Base-by-base conservation (phyloP, 2,113 vertebrate species). In the Camelus dromedarius region DNA sequence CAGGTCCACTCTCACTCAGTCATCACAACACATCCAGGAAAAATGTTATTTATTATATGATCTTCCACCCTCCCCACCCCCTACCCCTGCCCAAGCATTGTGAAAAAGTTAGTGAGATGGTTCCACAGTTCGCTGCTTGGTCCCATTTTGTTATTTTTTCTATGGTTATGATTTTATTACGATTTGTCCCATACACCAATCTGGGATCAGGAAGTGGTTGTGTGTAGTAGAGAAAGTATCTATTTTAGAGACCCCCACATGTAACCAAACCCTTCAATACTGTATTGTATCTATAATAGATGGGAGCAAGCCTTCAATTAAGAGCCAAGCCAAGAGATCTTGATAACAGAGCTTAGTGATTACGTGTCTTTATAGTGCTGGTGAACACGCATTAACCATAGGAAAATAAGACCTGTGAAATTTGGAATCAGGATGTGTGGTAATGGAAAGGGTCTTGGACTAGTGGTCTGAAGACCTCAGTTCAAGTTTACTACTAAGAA, bases 251-350 rank as follows among this genome's bases (percentile, higher is more conserved):
- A 96, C 14, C 2, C 58, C 85, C 64, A 94, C 60, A 91, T 64
- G 73, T 83, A 97, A 97, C 76, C 56, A 82, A 96, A 96, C 18
- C 42, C 89, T 86, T 91, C 73, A 79, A n/a, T 95, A 50, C 64
- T 89, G 10, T 54, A 83, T 94, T 91, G 66, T 75, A 60, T 73
- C 62, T 94, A 6, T 35, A 60, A 86, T 69, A 94, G 72, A 89
- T 86, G 85, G 96, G 77, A 97, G 32, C 22, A 93, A 97, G 73
- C 91, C 93, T 91, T 95, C 89, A 85, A 83, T 80, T 94, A 95
- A 93, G 77, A 95, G 62, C 50, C 72, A 96, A 91, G 87, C 81
- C 85, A n/a, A 79, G 94, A 94, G 86, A 58, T 70, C 84, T 62
- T 94, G 42, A 96, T 89, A 95, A 93, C 20, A 76, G 42, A 86